Evolutionary conservation across 2,888 invertebrate species (phyloP), one percentile per base, ranked within the genome.

Genomic region (Apamea sordens): DNA sequence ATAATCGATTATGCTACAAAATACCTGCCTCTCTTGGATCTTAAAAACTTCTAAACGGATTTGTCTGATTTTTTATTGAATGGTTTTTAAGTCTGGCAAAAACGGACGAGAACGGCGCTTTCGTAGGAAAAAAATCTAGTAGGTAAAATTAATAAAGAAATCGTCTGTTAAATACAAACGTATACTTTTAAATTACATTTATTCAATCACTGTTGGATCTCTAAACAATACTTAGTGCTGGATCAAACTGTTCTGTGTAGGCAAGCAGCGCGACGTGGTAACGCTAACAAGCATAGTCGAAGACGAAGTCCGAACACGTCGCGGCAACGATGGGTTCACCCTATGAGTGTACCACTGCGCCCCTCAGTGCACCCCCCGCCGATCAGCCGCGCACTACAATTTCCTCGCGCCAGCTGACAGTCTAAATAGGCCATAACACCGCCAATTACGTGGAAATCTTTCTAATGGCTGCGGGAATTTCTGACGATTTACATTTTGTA

Each of bases 361-460:
- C 69, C 70, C 73, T 68, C 73, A 73, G 72, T 63, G 78, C 47
- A 65, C 81, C 79, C 78, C 78, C 50, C 72, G 61, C 63, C 64
- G 83, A 83, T 84, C 79, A 68, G 71, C 65, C 77, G 73, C 76
- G 73, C 71, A 80, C 73, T 80, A 71, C 74, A 74, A 79, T 76
- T 78, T 76, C 73, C 73, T 56, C 67, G 80, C 77, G 36, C 65
- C 78, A 65, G 61, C 76, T 79, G 77, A 80, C 74, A 83, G 50
- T 73, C 71, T 89, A 75, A 85, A 87, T 86, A 83, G 84, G 79
- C 68, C 69, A 74, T 75, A 76, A 80, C 64, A 82, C 79, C 53
- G 72, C 71, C 85, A 86, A 87, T 88, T 84, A 82, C 69, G 53
- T 77, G 44, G 75, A 82, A 84, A 80, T 85, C 32, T 83, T 80